A percentile compares a stretch with the other conserved stretches of the same genome.
These are phyloP conservation scores for Watersipora subatra DNA, from an alignment of 1,140 invertebrate genomes.

Conservation along the genomic window DNA sequence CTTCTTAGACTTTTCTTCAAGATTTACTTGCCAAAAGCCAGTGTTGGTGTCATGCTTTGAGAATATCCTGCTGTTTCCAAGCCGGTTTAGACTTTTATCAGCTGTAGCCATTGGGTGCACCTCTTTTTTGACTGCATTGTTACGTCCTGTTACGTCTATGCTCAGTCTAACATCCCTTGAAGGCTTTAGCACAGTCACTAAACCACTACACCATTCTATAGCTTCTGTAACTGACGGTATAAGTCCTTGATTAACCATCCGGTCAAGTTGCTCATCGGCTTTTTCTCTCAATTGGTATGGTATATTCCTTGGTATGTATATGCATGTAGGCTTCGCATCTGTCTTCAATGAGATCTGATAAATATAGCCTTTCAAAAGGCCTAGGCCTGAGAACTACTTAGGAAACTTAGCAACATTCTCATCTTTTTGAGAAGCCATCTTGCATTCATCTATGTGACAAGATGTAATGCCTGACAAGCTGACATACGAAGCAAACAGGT, in stretches of 20 bases:
- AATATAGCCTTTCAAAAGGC: not conserved
- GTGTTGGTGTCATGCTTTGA: too few species aligned
- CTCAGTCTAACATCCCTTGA: not conserved
- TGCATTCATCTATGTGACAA: not conserved
- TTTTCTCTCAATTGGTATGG: not conserved
- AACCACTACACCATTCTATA: not conserved
- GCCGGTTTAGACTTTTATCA: too few species aligned
- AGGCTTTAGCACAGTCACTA: not conserved
- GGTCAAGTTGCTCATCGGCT: not conserved
- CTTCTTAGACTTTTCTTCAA: too few species aligned
- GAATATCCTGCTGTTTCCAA: too few species aligned
- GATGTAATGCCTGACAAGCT: not conserved
- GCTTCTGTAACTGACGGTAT: not conserved
- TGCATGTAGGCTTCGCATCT: not conserved
- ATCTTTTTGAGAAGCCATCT: not conserved
- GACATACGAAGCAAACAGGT: not conserved
- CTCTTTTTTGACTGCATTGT: not conserved
- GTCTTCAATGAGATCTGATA: not conserved
- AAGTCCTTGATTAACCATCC: not conserved
- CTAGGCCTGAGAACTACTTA: not conserved
- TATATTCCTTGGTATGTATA: not conserved
- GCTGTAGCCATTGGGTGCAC: not conserved
- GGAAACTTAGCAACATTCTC: too few species aligned
- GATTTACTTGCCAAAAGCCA: too few species aligned
- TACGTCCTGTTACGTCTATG: not conserved